Evolutionary conservation across 1,140 invertebrate species (phyloP).

Genomic region (Reticulitermes speratus): DNA sequence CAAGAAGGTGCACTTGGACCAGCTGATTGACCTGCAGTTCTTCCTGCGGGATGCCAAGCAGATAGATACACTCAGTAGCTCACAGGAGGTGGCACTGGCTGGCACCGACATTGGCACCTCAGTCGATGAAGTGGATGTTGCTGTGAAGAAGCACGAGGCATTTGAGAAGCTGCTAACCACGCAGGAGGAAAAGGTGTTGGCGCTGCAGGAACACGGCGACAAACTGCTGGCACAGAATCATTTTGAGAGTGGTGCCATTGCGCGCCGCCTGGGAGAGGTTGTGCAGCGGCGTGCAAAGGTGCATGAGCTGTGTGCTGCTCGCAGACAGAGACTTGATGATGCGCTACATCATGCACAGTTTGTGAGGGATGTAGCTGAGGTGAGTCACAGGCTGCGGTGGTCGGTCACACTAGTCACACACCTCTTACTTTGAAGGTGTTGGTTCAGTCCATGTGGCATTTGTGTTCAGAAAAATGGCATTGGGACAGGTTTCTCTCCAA

Average conservation of each 20-base stretch:
- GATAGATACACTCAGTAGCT: constrained; percentile 82
- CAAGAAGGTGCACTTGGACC: constrained; percentile 88
- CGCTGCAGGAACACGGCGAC: constrained; percentile 81
- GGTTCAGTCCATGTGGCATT: neutral
- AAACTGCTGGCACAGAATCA: constrained; percentile 91
- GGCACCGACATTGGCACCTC: constrained; percentile 28
- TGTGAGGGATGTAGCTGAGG: constrained; percentile 82
- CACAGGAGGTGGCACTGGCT: constrained; percentile 65
- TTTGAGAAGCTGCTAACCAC: constrained; percentile 83
- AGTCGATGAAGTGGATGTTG: constrained; percentile 83
- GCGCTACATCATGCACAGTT: constrained; percentile 86
- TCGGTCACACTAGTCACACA: neutral
- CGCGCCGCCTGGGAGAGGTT: constrained; percentile 67
- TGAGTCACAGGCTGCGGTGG: constrained; percentile 37
- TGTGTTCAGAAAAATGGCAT: neutral
- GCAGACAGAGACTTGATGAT: constrained; percentile 70
- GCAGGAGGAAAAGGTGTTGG: constrained; percentile 83
- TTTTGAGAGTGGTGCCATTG: constrained; percentile 88
- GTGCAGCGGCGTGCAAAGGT: constrained; percentile 69
- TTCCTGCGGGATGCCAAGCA: constrained; percentile 94
- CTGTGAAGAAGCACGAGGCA: constrained; percentile 88
- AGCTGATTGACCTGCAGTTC: constrained; percentile 91
- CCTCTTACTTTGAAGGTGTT: neutral
- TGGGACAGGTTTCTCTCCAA: no score
- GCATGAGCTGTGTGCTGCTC: constrained; percentile 63